Percentiles rank a stretch among this genome's conserved stretches.
phyloP scores from a whole-genome alignment of 1,140 invertebrate species.

The Solen grandis region DNA sequence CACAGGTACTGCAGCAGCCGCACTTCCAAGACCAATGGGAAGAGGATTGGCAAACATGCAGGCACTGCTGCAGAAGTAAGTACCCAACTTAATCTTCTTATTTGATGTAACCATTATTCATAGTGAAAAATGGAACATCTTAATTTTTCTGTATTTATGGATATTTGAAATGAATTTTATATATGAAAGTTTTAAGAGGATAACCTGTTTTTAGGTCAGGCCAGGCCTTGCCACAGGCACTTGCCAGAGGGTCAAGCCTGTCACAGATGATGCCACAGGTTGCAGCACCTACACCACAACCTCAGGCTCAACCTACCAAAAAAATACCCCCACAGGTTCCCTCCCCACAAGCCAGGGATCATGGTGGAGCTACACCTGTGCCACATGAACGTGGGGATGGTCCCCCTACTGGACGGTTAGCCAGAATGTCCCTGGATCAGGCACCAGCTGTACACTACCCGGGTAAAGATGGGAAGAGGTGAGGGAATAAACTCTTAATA shows the following conservation, averaged over 20 bases:
- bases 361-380: not conserved
- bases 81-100: too few relatives aligned
- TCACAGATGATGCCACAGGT: not conserved
- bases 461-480: slow-evolving; percentile 59
- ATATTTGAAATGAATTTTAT: too few relatives aligned
- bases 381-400: not conserved
- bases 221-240: slow-evolving; percentile 36
- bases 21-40: slow-evolving; percentile 37
- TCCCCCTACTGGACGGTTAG: slow-evolving; percentile 52
- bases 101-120: too few relatives aligned
- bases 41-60: slow-evolving; percentile 49
- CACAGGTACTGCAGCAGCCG: slow-evolving; percentile 31
- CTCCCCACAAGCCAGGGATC: slow-evolving; percentile 4
- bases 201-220: slow-evolving; percentile 27
- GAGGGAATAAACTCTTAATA: too few relatives aligned
- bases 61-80: slow-evolving; percentile 43
- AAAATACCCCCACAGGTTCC: slow-evolving; percentile 14
- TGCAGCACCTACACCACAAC: not conserved
- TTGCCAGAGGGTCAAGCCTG: slow-evolving; percentile 22
- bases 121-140: too few relatives aligned
- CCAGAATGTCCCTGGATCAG: slow-evolving; percentile 52
- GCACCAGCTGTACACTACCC: slow-evolving; percentile 36
- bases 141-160: too few relatives aligned
- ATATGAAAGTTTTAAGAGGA: too few relatives aligned
- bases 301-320: not conserved